Conservation (phyloP, 2,113 vertebrate genomes). For the Stigmatopora nigra region DNA sequence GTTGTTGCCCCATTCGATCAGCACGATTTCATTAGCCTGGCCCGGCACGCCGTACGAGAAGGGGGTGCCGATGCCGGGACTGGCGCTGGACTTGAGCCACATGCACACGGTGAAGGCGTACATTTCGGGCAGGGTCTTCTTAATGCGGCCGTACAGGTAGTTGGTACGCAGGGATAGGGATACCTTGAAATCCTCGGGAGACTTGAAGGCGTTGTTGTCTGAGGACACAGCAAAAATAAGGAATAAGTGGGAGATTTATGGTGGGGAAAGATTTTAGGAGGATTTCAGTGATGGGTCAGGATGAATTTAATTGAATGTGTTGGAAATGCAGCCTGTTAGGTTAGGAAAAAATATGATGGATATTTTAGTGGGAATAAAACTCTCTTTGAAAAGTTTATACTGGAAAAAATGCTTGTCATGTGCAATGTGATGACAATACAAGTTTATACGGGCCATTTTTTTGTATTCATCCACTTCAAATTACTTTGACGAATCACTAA, state of each 20-base stretch:
- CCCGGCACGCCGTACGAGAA: constrained; percentile 94
- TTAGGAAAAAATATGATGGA: constrained; percentile 12
- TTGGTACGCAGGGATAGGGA: constrained; percentile 92
- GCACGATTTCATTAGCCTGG: constrained; percentile 95
- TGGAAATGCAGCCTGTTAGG: too few species aligned
- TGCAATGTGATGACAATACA: constrained; percentile 13
- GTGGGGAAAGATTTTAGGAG: too few species aligned
- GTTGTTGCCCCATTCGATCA: constrained; percentile 98
- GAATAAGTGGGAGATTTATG: too few species aligned
- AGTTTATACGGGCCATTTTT: constrained; percentile 26
- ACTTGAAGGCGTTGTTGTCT: constrained; percentile 93
- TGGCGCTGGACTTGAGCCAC: constrained; percentile 92
- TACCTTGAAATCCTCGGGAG: constrained; percentile 93
- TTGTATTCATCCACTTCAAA: background rate
- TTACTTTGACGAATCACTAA: constrained; percentile 6
- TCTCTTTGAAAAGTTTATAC: background rate
- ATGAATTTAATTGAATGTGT: too few species aligned
- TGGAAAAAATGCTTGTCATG: background rate
- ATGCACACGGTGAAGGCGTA: constrained; percentile 95
- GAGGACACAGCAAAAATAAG: background rate
- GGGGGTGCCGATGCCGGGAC: constrained; percentile 88
- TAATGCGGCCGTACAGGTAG: constrained; percentile 92
- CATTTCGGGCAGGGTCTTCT: constrained; percentile 93
- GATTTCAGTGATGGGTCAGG: too few species aligned
- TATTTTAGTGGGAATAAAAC: constrained; percentile 17